Conservation (phyloP, 1,140 invertebrate genomes). For the Zaprionus gabonicus region DNA sequence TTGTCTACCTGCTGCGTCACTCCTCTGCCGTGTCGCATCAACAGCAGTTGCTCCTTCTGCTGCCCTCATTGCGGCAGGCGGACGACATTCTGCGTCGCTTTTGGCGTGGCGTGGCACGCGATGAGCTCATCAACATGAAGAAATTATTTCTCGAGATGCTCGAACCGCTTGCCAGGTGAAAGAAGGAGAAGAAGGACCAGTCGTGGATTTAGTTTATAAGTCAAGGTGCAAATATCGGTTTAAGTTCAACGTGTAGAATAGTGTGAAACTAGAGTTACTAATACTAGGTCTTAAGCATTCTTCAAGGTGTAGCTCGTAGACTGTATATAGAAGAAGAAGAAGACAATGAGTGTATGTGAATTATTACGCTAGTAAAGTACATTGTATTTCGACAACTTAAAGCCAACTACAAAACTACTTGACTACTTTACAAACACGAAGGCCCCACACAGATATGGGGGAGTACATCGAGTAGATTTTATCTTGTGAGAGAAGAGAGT, state of each 20-base stretch:
- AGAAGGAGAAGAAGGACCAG: slow-evolving; percentile 5
- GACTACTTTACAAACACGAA: slow-evolving; percentile 25
- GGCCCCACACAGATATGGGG: background rate
- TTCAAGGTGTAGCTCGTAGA: slow-evolving; percentile 61
- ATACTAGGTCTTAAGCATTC: slow-evolving; percentile 55
- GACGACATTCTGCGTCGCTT: slow-evolving; percentile 94
- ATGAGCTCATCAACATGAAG: slow-evolving; percentile 96
- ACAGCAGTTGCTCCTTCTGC: slow-evolving; percentile 94
- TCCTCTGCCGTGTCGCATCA: slow-evolving; percentile 88
- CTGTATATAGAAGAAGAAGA: slow-evolving; percentile 33
- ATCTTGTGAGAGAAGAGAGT: background rate
- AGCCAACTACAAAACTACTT: slow-evolving; percentile 37
- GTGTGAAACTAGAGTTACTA: slow-evolving; percentile 29
- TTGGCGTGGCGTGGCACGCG: slow-evolving; percentile 95
- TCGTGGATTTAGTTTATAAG: slow-evolving; percentile 55
- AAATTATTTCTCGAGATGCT: slow-evolving; percentile 99
- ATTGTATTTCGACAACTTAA: slow-evolving; percentile 39
- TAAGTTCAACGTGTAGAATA: slow-evolving; percentile 43
- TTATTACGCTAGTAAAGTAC: slow-evolving; percentile 18
- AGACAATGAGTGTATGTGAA: slow-evolving; percentile 30
- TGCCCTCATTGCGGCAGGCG: slow-evolving; percentile 95
- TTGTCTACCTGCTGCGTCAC: slow-evolving; percentile 91
- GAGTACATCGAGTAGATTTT: no score
- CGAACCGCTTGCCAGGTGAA: slow-evolving; percentile 86
- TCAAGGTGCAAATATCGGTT: slow-evolving; percentile 72